phyloP scores from a whole-genome alignment of 2,113 vertebrate species.

The Chinchilla lanigera region DNA sequence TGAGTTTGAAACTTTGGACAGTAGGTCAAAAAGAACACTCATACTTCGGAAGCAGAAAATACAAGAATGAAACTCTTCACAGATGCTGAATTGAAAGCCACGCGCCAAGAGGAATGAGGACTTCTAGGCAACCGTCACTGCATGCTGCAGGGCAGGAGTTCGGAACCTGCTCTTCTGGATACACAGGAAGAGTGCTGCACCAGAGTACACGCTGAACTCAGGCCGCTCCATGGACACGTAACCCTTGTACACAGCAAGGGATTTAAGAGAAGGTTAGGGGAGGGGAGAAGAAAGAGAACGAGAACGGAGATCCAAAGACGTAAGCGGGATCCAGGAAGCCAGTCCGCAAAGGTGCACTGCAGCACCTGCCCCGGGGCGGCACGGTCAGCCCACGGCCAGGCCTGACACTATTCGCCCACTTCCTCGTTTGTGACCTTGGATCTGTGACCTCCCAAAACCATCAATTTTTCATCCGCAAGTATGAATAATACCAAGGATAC shows the following conservation, averaged over 20 bases:
- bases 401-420: too few species aligned
- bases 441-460: too few species aligned
- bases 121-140: not conserved
- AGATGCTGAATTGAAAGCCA: not conserved
- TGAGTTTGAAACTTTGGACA: not conserved
- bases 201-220: not conserved
- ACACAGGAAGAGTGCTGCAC: not conserved
- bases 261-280: too few species aligned
- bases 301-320: too few species aligned
- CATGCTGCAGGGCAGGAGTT: too few species aligned
- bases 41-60: not conserved
- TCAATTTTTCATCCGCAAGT: too few species aligned
- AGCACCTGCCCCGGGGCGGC: too few species aligned
- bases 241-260: not conserved
- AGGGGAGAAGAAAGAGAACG: too few species aligned
- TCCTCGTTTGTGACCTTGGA: too few species aligned
- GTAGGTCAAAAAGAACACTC: not conserved
- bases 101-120: not conserved
- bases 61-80: not conserved
- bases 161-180: not conserved
- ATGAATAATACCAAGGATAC: too few species aligned
- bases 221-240: not conserved
- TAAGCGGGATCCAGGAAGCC: not conserved
- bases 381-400: too few species aligned
- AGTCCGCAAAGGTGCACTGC: not conserved